These are phyloP conservation scores for Oxygymnocypris stewartii DNA, from an alignment of 2,113 vertebrate genomes.

Conservation along the genomic window DNA sequence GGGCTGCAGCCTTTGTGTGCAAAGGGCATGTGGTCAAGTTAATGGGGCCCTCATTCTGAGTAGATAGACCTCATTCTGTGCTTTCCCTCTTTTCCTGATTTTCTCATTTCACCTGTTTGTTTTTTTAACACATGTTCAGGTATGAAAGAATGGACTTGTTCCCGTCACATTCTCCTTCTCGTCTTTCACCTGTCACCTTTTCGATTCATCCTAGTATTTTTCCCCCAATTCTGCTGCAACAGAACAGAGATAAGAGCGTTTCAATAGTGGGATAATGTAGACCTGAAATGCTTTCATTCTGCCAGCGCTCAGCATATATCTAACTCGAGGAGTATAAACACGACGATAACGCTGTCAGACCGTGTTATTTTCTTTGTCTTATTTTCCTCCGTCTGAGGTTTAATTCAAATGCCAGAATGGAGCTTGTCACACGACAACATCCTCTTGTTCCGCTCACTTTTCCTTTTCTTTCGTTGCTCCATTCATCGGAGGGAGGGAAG, in stretches of 20 bases:
- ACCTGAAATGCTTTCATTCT: slow-evolving; percentile 37
- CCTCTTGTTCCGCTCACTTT: slow-evolving; percentile 55
- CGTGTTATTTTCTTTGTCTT: slow-evolving; percentile 58
- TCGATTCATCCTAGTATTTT: slow-evolving; percentile 5
- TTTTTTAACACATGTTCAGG: neutral
- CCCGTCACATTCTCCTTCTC: neutral
- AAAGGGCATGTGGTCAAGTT: slow-evolving; percentile 64
- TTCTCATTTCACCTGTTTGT: slow-evolving; percentile 20
- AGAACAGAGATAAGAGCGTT: slow-evolving; percentile 29
- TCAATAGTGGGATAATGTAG: slow-evolving; percentile 25
- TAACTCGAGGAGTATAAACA: slow-evolving; percentile 55
- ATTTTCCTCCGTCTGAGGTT: slow-evolving; percentile 57
- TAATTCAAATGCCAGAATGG: slow-evolving; percentile 65
- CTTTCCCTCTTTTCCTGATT: slow-evolving; percentile 67
- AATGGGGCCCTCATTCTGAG: slow-evolving; percentile 69
- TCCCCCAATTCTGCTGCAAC: neutral
- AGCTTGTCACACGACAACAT: slow-evolving; percentile 56
- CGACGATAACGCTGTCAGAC: slow-evolving; percentile 57
- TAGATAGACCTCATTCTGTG: slow-evolving; percentile 68
- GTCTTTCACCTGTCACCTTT: neutral
- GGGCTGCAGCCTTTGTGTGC: slow-evolving; percentile 84
- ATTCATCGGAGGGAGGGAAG: slow-evolving; percentile 62
- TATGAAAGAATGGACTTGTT: neutral
- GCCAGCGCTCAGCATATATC: slow-evolving; percentile 38
- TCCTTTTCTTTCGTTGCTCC: slow-evolving; percentile 57